Evolutionary conservation across 2,797 vertebrate species (phyloP).

Genomic region (Ctenosaura bakeri): DNA sequence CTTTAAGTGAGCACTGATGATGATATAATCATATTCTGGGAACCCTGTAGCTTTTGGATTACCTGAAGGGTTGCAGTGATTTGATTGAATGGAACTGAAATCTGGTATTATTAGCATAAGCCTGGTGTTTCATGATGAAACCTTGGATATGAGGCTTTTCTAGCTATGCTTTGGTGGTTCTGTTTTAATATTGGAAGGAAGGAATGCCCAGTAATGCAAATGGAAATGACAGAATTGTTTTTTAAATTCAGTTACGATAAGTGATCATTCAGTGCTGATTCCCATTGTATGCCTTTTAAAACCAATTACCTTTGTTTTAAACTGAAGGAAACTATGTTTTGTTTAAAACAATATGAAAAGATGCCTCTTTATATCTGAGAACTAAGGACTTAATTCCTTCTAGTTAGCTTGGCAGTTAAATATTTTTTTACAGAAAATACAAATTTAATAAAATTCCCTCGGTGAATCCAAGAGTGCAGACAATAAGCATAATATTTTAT

Average conservation of each 20-base stretch:
- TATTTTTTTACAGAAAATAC: conserved; percentile 73
- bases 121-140: neutral
- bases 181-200: neutral
- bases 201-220: neutral
- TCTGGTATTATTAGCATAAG: neutral
- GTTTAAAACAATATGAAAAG: conserved; percentile 31
- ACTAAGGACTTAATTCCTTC: conserved; percentile 56
- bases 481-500: conserved; percentile 86
- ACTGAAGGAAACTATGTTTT: conserved; percentile 31
- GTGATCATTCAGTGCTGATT: neutral
- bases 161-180: neutral
- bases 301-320: conserved; percentile 33
- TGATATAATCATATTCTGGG: no score
- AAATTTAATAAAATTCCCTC: conserved; percentile 70
- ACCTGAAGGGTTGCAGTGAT: neutral
- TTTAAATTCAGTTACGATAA: conserved; percentile 3
- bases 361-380: conserved; percentile 32
- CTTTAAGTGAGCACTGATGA: neutral
- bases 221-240: neutral
- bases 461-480: conserved; percentile 81
- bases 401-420: conserved; percentile 71
- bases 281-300: conserved; percentile 30
- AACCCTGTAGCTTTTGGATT: neutral
- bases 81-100: neutral
- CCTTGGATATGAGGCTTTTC: neutral